phyloP scores from a whole-genome alignment of 2,113 vertebrate genomes.

The Lepus timidus region DNA sequence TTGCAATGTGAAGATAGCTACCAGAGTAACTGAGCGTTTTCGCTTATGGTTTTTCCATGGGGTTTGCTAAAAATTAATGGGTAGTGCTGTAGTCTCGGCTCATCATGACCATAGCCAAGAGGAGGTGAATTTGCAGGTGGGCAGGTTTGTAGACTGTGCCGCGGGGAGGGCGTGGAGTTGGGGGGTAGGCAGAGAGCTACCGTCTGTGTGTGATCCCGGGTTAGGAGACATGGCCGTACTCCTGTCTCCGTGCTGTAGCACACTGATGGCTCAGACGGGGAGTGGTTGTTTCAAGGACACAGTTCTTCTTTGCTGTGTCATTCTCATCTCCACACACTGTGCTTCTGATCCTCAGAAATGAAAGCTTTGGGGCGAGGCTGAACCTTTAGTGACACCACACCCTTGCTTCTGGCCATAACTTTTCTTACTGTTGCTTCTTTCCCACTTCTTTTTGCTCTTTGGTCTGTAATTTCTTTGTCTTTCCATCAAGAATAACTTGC shows the following conservation, averaged over 20 bases:
- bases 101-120: neutral
- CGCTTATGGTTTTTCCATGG: neutral
- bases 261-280: neutral
- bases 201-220: no score
- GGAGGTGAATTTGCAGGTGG: neutral
- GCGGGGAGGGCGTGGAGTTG: neutral
- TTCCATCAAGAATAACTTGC: neutral
- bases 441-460: neutral
- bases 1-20: slow-evolving; percentile 25
- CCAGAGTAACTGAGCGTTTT: slow-evolving; percentile 24
- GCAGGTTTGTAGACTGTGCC: neutral
- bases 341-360: neutral
- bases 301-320: neutral
- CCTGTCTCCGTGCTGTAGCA: neutral
- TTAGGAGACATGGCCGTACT: neutral
- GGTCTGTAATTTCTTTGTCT: neutral
- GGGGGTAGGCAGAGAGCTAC: neutral
- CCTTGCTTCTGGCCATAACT: neutral
- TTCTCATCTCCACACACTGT: neutral
- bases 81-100: neutral
- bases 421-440: neutral
- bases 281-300: slow-evolving; percentile 1
- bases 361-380: neutral
- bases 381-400: neutral
- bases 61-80: neutral